phyloP scores from a whole-genome alignment of 2,797 vertebrate species.

The Poeciliopsis gracilis region DNA sequence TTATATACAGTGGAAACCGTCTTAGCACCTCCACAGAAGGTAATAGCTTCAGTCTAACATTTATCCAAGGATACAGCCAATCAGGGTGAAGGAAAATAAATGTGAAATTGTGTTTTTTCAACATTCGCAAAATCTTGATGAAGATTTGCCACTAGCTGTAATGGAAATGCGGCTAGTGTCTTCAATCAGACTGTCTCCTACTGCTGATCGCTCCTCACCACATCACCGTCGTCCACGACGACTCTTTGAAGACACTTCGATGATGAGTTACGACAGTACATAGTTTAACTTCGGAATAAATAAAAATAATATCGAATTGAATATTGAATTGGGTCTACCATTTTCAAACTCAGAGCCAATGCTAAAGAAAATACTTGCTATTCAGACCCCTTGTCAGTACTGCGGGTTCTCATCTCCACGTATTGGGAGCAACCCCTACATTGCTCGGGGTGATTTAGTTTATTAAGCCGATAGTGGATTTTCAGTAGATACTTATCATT shows the following conservation, averaged over 20 bases:
- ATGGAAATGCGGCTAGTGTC: not conserved
- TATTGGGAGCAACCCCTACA: not conserved
- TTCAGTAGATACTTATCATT: not conserved
- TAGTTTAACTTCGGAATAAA: not conserved
- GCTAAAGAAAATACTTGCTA: not conserved
- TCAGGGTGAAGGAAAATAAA: not conserved
- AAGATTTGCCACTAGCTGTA: not conserved
- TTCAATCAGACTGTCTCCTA: not conserved
- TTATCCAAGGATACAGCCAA: not conserved
- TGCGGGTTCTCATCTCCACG: not conserved
- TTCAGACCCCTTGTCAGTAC: not conserved
- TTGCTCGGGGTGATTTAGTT: not conserved
- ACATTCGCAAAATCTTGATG: too few species aligned
- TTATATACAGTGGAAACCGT: not conserved
- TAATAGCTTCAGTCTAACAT: not conserved
- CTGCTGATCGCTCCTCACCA: not conserved
- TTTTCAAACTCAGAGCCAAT: not conserved
- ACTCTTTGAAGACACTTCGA: not conserved
- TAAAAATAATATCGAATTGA: not conserved
- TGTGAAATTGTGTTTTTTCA: too few species aligned
- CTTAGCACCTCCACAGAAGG: not conserved
- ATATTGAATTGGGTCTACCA: not conserved
- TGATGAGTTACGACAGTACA: not conserved
- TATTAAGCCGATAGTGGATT: not conserved
- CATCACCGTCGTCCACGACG: not conserved